Evolutionary conservation across 2,888 invertebrate species (phyloP).

Genomic region (Plebejus argus): DNA sequence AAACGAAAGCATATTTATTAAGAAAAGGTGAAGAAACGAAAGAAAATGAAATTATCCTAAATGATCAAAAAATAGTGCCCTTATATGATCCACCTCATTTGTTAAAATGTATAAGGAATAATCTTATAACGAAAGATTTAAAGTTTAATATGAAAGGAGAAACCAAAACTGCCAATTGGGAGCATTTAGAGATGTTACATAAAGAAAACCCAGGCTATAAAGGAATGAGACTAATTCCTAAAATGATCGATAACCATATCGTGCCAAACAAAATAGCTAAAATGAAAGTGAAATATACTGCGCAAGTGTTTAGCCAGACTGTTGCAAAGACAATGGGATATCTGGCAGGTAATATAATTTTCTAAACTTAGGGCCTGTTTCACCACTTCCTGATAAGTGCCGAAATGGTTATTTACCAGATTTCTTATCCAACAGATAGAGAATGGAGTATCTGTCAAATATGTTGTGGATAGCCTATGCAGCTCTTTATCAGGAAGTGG

Average conservation of each 20-base stretch:
- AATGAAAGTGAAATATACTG: conserved; percentile 10
- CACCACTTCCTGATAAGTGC: too few species aligned
- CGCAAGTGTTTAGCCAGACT: not conserved
- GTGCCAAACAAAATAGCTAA: not conserved
- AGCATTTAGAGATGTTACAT: not conserved
- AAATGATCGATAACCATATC: not conserved
- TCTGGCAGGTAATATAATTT: not conserved
- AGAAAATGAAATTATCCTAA: not conserved
- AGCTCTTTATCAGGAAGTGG: too few species aligned
- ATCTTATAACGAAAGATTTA: not conserved
- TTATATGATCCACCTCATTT: conserved; percentile 1
- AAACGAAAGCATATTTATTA: not conserved
- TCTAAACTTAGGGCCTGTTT: not conserved
- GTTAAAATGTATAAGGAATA: not conserved
- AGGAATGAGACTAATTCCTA: not conserved
- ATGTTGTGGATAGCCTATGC: too few species aligned
- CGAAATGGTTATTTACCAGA: too few species aligned
- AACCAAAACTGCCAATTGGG: not conserved
- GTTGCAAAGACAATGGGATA: not conserved
- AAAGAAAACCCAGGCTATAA: not conserved
- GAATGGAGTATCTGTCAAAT: too few species aligned
- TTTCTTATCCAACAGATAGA: too few species aligned
- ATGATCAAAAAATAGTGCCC: not conserved
- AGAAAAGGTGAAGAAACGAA: not conserved
- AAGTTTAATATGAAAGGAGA: not conserved